Evolutionary conservation across 2,797 vertebrate genomes (phyloP).

Genomic region (Paratrypauchen microcephalus): DNA sequence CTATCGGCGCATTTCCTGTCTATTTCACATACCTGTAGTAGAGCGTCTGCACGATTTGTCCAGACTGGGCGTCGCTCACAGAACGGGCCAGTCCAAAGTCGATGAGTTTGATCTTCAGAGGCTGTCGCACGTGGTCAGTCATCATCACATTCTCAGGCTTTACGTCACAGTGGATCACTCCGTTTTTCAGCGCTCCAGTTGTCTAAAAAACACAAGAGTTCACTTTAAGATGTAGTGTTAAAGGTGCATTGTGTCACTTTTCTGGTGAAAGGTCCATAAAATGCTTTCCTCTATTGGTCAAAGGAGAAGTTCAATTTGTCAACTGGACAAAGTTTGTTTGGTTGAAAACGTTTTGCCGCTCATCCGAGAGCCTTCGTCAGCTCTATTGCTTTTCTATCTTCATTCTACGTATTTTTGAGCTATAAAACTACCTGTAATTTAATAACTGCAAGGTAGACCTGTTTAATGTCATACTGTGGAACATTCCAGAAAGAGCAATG

Average conservation of each 20-base stretch:
- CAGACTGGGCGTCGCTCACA: neutral
- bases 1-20: no score
- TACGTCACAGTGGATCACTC: neutral
- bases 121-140: neutral
- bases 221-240: neutral
- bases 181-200: neutral
- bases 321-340: no score
- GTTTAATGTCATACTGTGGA: no score
- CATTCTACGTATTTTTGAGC: no score
- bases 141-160: neutral
- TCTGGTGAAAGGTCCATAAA: neutral
- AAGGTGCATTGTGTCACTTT: neutral
- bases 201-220: neutral
- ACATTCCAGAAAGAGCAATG: no score
- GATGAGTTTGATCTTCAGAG: neutral
- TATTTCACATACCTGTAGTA: neutral
- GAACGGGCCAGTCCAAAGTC: neutral
- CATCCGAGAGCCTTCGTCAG: no score
- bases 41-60: neutral
- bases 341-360: no score
- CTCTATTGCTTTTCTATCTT: no score
- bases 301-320: no score
- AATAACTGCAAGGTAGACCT: no score
- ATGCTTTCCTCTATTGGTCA: no score
- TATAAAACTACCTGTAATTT: no score